phyloP scores from a whole-genome alignment of 2,113 vertebrate genomes.

The Tautogolabrus adspersus region DNA sequence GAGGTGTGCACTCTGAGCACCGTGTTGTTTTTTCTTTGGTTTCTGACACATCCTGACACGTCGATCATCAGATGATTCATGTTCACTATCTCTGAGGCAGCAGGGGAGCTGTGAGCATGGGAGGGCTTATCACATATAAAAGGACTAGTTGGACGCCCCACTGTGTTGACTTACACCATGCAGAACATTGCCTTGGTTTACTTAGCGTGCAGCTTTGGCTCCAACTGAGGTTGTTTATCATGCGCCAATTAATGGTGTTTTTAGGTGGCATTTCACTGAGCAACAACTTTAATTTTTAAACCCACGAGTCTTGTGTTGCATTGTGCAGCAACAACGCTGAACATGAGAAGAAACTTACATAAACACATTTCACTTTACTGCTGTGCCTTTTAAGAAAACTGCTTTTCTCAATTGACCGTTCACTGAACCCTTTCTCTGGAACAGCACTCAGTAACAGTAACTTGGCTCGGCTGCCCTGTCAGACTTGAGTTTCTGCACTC shows the following conservation, averaged over 20 bases:
- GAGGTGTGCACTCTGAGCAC: not conserved
- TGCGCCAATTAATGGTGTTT: not conserved
- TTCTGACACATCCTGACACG: conserved; percentile 5
- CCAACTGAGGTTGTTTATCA: conserved; percentile 12
- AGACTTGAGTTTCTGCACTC: not conserved
- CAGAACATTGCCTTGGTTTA: conserved; percentile 1
- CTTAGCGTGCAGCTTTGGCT: not conserved
- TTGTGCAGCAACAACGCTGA: not conserved
- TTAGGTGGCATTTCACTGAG: not conserved
- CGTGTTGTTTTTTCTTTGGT: not conserved
- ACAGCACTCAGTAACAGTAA: not conserved
- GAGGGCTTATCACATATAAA: conserved; percentile 33
- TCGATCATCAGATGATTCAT: conserved; percentile 25
- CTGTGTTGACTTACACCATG: conserved; percentile 14
- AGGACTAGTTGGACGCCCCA: conserved; percentile 6
- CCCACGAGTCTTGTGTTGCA: not conserved
- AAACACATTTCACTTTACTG: not conserved
- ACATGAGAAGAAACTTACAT: not conserved
- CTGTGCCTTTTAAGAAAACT: not conserved
- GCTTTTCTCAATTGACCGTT: not conserved
- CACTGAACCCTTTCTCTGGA: not conserved
- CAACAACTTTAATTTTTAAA: not conserved
- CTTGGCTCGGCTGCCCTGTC: not conserved
- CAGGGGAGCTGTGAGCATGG: conserved; percentile 20
- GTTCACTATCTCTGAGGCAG: conserved; percentile 26